These are phyloP conservation scores for Actinostola sp. DNA, from an alignment of 92 coral and sea anemone genomes.

Conservation along the genomic window DNA sequence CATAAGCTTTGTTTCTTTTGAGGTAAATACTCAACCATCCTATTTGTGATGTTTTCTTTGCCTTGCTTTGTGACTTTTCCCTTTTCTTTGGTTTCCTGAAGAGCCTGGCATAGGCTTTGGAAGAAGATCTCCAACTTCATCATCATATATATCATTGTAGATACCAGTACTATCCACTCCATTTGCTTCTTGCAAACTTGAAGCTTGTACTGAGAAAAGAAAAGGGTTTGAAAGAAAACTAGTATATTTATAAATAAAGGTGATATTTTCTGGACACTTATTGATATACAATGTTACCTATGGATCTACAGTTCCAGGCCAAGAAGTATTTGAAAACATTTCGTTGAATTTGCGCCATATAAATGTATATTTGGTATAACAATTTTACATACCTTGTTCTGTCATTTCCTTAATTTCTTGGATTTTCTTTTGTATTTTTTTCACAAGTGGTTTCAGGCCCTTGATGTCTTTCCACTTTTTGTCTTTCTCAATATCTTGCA, in stretches of 20 bases:
- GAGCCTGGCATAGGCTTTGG: neutral
- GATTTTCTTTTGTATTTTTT: slow-evolving; percentile 6
- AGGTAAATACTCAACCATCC: neutral
- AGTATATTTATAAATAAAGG: too few species aligned
- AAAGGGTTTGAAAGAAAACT: too few species aligned
- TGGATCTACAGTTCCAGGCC: too few species aligned
- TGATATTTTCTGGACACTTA: too few species aligned
- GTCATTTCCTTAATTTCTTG: slow-evolving; percentile 15
- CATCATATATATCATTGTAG: neutral
- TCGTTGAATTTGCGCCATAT: too few species aligned
- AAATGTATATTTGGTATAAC: too few species aligned
- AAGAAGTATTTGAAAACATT: too few species aligned
- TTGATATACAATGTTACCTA: too few species aligned
- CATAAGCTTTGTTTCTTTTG: too few species aligned
- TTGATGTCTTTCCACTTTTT: slow-evolving; percentile 27
- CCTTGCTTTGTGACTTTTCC: slow-evolving; percentile 1
- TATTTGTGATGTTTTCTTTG: neutral
- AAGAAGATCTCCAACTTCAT: neutral
- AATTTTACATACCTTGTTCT: neutral
- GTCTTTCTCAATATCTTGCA: slow-evolving; percentile 10
- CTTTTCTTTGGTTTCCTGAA: slow-evolving; percentile 6
- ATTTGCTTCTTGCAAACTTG: neutral
- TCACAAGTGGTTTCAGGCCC: slow-evolving; percentile 3
- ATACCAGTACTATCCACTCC: neutral
- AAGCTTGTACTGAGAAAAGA: neutral